A percentile compares a stretch with the other conserved stretches of the same genome.
These are phyloP conservation scores for Penaeus chinensis DNA, from an alignment of 1,140 invertebrate genomes.

Conservation along the genomic window DNA sequence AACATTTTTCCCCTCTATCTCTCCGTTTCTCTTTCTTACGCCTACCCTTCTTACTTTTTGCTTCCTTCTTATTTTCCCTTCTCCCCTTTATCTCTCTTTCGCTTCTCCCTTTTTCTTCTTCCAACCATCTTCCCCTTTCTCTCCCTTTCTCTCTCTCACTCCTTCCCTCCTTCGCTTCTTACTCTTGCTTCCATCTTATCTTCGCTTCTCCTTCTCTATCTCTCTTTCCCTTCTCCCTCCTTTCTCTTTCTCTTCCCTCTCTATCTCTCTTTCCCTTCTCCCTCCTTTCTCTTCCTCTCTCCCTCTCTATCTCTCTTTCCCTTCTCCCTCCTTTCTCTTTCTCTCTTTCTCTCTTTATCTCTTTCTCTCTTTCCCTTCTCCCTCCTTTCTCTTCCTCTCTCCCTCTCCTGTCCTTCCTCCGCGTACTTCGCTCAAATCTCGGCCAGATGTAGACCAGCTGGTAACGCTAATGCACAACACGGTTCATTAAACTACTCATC, in stretches of 20 bases:
- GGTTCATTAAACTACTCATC: not conserved
- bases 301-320: not conserved
- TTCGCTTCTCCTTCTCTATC: not conserved
- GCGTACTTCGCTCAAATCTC: no score
- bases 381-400: not conserved
- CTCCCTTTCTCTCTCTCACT: not conserved
- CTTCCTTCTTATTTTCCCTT: no score
- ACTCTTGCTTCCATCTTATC: not conserved
- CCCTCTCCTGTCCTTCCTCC: conserved; percentile 7
- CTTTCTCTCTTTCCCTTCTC: not conserved
- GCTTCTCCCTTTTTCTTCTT: not conserved
- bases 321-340: not conserved
- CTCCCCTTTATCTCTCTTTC: not conserved
- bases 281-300: not conserved
- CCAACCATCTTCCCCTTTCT: not conserved
- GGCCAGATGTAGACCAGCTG: no score
- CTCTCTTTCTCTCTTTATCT: not conserved
- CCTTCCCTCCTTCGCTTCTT: not conserved
- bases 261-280: not conserved
- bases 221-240: not conserved
- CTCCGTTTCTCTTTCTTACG: not conserved
- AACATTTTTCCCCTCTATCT: not conserved
- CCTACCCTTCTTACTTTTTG: not conserved
- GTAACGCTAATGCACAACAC: no score
- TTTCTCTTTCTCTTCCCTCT: not conserved